Evolutionary conservation across 1,140 invertebrate genomes (phyloP).

Genomic region (Ips typographus): DNA sequence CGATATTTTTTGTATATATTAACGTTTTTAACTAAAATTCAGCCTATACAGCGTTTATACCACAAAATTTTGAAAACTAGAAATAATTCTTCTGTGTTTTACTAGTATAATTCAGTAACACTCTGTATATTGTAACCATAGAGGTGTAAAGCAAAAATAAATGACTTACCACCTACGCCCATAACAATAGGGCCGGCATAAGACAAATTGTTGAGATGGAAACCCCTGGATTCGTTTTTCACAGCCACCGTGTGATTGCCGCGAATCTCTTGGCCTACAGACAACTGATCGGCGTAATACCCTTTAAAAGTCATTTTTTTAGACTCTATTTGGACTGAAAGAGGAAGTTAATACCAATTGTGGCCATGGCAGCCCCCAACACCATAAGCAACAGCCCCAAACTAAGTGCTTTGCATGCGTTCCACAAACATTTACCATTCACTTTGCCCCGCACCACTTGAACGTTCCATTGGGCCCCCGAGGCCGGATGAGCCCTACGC

Average conservation of each 20-base stretch:
- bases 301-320: constrained; percentile 54
- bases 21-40: too few relatives aligned
- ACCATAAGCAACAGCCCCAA: constrained; percentile 81
- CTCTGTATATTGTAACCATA: background rate
- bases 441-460: constrained; percentile 79
- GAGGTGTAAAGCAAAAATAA: constrained; percentile 5
- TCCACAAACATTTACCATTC: constrained; percentile 84
- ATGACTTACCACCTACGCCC: constrained; percentile 79
- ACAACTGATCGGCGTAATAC: constrained; percentile 81
- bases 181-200: constrained; percentile 91
- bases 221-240: constrained; percentile 76
- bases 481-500: constrained; percentile 65
- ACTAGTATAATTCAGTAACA: background rate
- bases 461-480: constrained; percentile 70
- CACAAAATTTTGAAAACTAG: background rate
- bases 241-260: constrained; percentile 75
- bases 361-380: constrained; percentile 85
- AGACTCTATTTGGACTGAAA: background rate
- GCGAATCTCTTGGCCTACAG: constrained; percentile 70
- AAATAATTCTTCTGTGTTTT: constrained; percentile 1
- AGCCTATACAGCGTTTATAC: too few relatives aligned
- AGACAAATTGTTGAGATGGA: constrained; percentile 86
- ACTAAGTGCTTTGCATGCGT: constrained; percentile 83
- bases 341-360: constrained; percentile 66
- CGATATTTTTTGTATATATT: too few relatives aligned